Conservation (phyloP, 2,888 invertebrate species). For the Steinernema hermaphroditum region DNA sequence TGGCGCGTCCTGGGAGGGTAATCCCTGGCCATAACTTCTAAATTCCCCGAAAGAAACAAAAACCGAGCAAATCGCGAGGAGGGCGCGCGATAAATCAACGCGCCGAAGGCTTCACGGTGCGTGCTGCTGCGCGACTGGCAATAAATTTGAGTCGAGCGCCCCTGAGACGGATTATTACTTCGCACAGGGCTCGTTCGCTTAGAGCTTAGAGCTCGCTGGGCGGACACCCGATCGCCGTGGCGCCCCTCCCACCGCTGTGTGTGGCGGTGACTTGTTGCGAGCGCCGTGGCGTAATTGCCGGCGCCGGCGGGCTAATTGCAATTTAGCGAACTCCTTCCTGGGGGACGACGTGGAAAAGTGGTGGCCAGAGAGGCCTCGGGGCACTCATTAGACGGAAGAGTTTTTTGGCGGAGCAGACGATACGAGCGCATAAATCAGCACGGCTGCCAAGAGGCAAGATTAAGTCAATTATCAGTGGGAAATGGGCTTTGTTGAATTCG, state of each 20-base stretch:
- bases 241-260: background rate
- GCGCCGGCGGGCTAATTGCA: slow-evolving; percentile 16
- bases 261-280: slow-evolving; percentile 16
- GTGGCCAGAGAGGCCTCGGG: background rate
- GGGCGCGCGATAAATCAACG: slow-evolving; percentile 20
- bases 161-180: slow-evolving; percentile 25
- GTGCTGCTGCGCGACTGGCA: slow-evolving; percentile 19
- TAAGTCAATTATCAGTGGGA: slow-evolving; percentile 13
- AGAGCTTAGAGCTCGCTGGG: background rate
- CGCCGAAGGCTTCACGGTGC: background rate
- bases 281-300: background rate
- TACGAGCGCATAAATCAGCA: slow-evolving; percentile 17
- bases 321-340: slow-evolving; percentile 8
- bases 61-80: background rate
- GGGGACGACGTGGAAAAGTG: background rate
- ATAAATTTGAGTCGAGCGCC: slow-evolving; percentile 8
- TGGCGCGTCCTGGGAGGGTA: too few species aligned
- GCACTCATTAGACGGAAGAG: background rate
- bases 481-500: background rate
- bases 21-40: background rate
- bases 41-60: slow-evolving; percentile 3
- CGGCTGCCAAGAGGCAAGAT: background rate
- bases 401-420: background rate
- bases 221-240: background rate
- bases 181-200: background rate